These are phyloP conservation scores for Echinometra lucunter DNA, from an alignment of 53 echinoderm and acorn worm species.

Conservation along the genomic window DNA sequence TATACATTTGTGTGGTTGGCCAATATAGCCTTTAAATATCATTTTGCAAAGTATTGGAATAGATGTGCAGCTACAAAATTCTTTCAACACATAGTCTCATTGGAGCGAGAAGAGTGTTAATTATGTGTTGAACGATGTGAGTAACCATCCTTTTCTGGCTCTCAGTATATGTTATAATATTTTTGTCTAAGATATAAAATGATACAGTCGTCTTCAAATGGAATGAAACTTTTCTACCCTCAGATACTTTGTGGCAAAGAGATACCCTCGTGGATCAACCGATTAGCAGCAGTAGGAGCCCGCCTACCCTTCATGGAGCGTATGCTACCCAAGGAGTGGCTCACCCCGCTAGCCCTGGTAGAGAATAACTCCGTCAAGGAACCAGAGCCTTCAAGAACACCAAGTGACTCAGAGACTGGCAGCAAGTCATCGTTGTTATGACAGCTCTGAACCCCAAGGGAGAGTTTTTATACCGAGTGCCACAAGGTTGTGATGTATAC, in stretches of 20 bases:
- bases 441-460: background rate
- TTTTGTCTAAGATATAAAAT: too few relatives aligned
- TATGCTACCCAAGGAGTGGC: constrained; percentile 96
- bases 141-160: too few relatives aligned
- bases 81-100: background rate
- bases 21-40: background rate
- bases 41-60: background rate
- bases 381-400: constrained; percentile 53
- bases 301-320: constrained; percentile 95
- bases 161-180: too few relatives aligned
- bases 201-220: too few relatives aligned
- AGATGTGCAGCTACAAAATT: background rate
- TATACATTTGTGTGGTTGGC: background rate
- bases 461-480: constrained; percentile 8
- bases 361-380: constrained; percentile 67
- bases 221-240: too few relatives aligned
- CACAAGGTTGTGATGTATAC: constrained; percentile 11
- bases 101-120: too few relatives aligned
- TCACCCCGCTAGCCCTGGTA: constrained; percentile 93
- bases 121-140: too few relatives aligned
- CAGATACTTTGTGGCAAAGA: constrained; percentile 95
- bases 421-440: constrained; percentile 70
- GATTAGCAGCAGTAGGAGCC: constrained; percentile 94
- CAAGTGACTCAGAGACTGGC: constrained; percentile 61
- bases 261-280: constrained; percentile 97